Conservation (phyloP, 2,888 invertebrate species). For the Serrognathus titanus region DNA sequence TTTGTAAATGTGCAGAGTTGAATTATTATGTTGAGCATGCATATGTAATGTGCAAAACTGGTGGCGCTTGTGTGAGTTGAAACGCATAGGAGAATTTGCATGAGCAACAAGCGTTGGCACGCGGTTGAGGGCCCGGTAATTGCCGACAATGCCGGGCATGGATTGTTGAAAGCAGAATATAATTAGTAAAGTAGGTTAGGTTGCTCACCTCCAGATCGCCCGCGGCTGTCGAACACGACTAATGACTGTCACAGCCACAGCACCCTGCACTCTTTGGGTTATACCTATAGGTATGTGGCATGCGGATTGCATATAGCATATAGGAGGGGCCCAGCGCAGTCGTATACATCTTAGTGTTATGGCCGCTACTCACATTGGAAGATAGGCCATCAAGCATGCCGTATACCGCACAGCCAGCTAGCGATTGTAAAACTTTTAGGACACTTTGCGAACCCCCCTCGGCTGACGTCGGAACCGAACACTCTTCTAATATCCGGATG, state of each 20-base stretch:
- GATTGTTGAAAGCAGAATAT: constrained; percentile 33
- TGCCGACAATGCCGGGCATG: constrained; percentile 32
- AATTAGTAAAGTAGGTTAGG: constrained; percentile 45
- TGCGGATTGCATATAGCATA: constrained; percentile 52
- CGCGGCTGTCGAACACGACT: constrained; percentile 50
- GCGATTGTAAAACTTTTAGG: constrained; percentile 63
- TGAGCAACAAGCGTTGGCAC: constrained; percentile 37
- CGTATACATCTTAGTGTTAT: constrained; percentile 61
- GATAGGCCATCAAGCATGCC: constrained; percentile 63
- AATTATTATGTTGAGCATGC: constrained; percentile 8
- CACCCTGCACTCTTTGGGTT: constrained; percentile 47
- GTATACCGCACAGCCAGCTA: constrained; percentile 52
- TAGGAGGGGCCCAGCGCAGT: constrained; percentile 57
- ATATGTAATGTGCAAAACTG: background rate
- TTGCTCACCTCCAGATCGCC: constrained; percentile 46
- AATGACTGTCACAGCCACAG: constrained; percentile 49
- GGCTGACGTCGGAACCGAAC: constrained; percentile 37
- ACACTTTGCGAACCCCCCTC: constrained; percentile 45
- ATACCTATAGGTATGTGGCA: constrained; percentile 50
- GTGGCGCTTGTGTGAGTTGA: background rate
- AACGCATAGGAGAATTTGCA: constrained; percentile 8
- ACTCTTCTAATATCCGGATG: constrained; percentile 49
- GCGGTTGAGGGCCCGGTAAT: constrained; percentile 31
- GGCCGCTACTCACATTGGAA: constrained; percentile 65
- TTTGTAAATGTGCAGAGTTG: background rate